Evolutionary conservation across 1,140 invertebrate genomes (phyloP), one percentile per base, ranked within the genome.

Genomic region (Apocrypta bakeri): DNA sequence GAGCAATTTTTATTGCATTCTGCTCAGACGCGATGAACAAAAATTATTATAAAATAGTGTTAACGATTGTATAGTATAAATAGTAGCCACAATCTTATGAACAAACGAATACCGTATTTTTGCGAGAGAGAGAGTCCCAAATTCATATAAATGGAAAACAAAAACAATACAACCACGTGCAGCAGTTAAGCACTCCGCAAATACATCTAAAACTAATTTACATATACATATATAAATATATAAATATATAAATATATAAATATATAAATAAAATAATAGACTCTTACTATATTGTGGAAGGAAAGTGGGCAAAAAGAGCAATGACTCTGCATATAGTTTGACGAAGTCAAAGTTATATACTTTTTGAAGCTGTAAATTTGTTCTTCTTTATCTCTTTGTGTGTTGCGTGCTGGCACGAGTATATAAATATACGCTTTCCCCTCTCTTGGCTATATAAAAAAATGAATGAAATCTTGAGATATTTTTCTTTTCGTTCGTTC

Each of bases 191-290:
- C 56, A 42, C 11, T 37, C 48, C 79, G 27, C 82, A 84, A 78
- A 31, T 82, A 68, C 66, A 77, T 83, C 68, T 76, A 76, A 68
- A 82, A 56, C 84, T 84, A 79, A 82, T 79, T 82, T 72, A 77
- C 69, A 17, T 77, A 83, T 61, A 83, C 29, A 74, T 81, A 84
- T 27, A 79, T 66, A 73, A 21, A 81, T 63, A 66, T 27, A 79
- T 63, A 81, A 61, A 76, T 74, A 82, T 78, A 81, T 33, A 83
- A 40, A 74, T 64, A 78, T 82, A 83, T 31, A 76, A 81, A 78
- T 76, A 84, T n/a, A n/a, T n/a, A n/a, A n/a, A n/a, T n/a, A n/a
- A n/a, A 40, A 63, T 69, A 63, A 66, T 79, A 42, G 37, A 25
- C 24, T 81, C 21, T 75, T 48, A 25, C 2, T 31, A 81, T 31